Conservation (phyloP, 1,140 invertebrate genomes). For the Hycleus cichorii region DNA sequence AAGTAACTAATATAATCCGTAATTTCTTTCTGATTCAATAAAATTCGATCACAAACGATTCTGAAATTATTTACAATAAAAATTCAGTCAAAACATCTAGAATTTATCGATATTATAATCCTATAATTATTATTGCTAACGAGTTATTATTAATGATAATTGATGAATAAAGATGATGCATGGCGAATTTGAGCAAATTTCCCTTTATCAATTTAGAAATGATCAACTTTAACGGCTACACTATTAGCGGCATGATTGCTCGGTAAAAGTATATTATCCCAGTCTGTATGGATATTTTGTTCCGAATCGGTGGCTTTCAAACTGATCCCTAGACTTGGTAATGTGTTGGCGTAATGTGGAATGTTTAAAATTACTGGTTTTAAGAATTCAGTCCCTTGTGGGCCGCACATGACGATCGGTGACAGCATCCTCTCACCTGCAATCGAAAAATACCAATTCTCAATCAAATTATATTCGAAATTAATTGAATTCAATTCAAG, state of each 20-base stretch:
- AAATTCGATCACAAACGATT: too few relatives aligned
- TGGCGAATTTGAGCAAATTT: constrained; percentile 1
- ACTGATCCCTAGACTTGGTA: constrained; percentile 60
- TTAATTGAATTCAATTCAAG: background rate
- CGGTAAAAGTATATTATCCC: constrained; percentile 67
- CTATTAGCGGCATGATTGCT: constrained; percentile 73
- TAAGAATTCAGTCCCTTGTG: constrained; percentile 80
- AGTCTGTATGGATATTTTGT: constrained; percentile 58
- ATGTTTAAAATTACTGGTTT: constrained; percentile 79
- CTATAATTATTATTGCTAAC: too few relatives aligned
- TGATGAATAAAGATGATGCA: too few relatives aligned
- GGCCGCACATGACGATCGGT: constrained; percentile 91
- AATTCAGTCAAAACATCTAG: too few relatives aligned
- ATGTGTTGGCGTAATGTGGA: constrained; percentile 65
- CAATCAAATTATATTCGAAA: background rate
- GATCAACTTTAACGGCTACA: constrained; percentile 82
- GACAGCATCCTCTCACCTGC: constrained; percentile 86
- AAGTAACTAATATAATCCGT: too few relatives aligned
- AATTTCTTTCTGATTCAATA: too few relatives aligned
- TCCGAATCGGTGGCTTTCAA: constrained; percentile 77
- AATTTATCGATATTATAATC: too few relatives aligned
- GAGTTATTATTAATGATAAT: too few relatives aligned
- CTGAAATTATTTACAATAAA: too few relatives aligned
- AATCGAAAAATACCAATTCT: constrained; percentile 20
- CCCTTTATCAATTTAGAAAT: constrained; percentile 56